Conservation (phyloP, 1,140 invertebrate genomes). For the Diachasma alloeum region DNA sequence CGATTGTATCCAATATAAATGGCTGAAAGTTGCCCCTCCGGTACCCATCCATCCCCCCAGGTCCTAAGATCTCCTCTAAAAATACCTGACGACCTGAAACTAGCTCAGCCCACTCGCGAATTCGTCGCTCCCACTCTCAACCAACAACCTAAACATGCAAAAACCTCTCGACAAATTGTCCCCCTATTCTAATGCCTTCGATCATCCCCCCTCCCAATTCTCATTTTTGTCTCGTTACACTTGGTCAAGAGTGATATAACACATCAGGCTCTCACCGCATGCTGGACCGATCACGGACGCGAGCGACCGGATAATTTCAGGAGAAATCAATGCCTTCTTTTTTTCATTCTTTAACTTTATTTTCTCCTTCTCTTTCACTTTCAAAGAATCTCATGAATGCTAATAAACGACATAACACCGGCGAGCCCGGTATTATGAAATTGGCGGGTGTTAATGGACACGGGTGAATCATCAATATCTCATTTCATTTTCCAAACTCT, state of each 20-base stretch:
- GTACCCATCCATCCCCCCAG: too few species aligned
- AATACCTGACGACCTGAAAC: too few species aligned
- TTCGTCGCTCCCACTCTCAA: too few species aligned
- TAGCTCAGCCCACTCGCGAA: too few species aligned
- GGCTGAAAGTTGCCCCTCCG: too few species aligned
- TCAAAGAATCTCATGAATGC: background rate
- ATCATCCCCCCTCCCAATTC: background rate
- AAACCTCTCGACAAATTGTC: background rate
- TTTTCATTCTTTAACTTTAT: slow-evolving; percentile 11
- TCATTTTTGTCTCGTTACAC: background rate
- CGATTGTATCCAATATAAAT: too few species aligned
- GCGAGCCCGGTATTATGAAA: background rate
- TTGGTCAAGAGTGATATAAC: slow-evolving; percentile 23
- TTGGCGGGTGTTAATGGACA: background rate
- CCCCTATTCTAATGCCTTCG: background rate
- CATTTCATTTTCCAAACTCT: background rate
- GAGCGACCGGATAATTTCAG: slow-evolving; percentile 29
- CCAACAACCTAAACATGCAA: too few species aligned
- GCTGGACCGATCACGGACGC: slow-evolving; percentile 21
- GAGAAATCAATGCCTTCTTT: slow-evolving; percentile 24
- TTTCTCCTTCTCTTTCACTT: background rate
- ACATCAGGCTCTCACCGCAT: slow-evolving; percentile 20
- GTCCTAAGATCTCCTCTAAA: too few species aligned
- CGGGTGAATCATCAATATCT: background rate
- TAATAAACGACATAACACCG: too few species aligned